A percentile compares a stretch with the other conserved stretches of the same genome.
Conservation (phyloP, 2,888 invertebrate genomes). For the Cantharis lateralis region DNA sequence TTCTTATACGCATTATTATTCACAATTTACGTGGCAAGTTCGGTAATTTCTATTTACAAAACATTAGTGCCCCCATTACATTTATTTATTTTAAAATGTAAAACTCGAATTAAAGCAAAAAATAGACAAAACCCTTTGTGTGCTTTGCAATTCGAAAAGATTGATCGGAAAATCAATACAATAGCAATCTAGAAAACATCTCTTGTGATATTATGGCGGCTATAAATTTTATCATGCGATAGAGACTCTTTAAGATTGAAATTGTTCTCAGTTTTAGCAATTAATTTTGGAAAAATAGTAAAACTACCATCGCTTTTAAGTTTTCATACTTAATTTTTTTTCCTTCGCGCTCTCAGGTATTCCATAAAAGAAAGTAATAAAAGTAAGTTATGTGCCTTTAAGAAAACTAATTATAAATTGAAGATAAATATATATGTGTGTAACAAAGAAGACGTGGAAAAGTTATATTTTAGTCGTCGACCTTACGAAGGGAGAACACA, state of each 20-base stretch:
- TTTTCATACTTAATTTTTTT: background rate
- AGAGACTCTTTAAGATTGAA: background rate
- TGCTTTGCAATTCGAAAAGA: background rate
- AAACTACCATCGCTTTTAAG: background rate
- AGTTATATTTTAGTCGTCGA: constrained; percentile 25
- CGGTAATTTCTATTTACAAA: background rate
- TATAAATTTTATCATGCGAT: background rate
- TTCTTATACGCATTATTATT: constrained; percentile 29
- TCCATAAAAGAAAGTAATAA: background rate
- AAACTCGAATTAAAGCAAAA: background rate
- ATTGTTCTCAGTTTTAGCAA: background rate
- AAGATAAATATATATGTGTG: background rate
- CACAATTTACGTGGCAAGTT: constrained; percentile 20
- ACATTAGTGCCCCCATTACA: background rate
- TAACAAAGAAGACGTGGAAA: constrained; percentile 14
- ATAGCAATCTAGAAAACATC: background rate
- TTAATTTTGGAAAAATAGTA: background rate
- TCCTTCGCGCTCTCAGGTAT: background rate
- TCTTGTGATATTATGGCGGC: background rate
- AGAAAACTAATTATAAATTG: constrained; percentile 3
- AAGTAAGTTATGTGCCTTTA: background rate
- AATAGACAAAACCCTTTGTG: background rate
- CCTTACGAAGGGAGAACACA: constrained; percentile 32
- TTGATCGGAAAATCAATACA: background rate
- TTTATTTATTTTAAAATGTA: background rate